Evolutionary conservation across 2,888 invertebrate genomes (phyloP).

Genomic region (Tenthredo scrophulariae): DNA sequence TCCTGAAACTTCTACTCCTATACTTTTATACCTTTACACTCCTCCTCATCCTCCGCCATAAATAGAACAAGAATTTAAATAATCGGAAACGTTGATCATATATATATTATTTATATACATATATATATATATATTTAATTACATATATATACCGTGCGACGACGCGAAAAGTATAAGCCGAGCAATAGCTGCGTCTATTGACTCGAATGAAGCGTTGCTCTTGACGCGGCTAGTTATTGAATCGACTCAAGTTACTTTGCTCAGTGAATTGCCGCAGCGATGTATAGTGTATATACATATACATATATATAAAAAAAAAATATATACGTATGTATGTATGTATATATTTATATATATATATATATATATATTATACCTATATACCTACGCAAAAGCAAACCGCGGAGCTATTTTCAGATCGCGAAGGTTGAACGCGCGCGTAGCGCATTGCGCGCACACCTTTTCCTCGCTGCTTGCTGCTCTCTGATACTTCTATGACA

Average conservation of each 20-base stretch:
- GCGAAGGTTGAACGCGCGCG: conserved; percentile 69
- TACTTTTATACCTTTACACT: too few species aligned
- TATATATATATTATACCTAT: neutral
- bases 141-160: neutral
- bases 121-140: too few species aligned
- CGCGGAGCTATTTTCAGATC: conserved; percentile 68
- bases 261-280: neutral
- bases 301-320: neutral
- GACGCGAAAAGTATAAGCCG: neutral
- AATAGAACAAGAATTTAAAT: neutral
- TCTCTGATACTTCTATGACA: neutral
- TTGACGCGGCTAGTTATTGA: conserved; percentile 39
- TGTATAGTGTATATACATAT: neutral
- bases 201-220: conserved; percentile 10
- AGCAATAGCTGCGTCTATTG: conserved; percentile 19
- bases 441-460: conserved; percentile 60
- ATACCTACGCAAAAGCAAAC: neutral
- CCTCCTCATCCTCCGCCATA: neutral
- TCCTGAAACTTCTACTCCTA: neutral
- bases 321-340: neutral
- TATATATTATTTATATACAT: neutral
- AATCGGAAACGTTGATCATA: conserved; percentile 2
- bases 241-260: conserved; percentile 45
- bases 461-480: neutral
- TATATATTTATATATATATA: neutral